Percentiles rank a stretch among this genome's conserved stretches.
These are phyloP conservation scores for Philereme vetulata DNA, from an alignment of 2,888 invertebrate genomes.

Conservation along the genomic window DNA sequence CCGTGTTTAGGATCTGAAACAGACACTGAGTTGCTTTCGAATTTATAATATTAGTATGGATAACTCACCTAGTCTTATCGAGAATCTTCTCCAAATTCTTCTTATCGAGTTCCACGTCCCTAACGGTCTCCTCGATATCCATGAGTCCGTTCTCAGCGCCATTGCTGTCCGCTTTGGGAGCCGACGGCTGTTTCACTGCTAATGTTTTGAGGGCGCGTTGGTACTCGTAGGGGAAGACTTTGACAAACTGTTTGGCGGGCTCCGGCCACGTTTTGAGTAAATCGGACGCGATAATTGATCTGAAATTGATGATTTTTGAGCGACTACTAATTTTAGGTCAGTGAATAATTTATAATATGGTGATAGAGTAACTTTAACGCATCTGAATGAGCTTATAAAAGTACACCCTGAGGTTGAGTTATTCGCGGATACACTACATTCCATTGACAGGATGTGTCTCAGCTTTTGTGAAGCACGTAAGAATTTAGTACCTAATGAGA, in stretches of 20 bases:
- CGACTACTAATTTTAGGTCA: too few relatives aligned
- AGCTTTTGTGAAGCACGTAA: too few relatives aligned
- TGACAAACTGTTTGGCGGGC: constrained; percentile 91
- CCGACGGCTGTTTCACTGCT: constrained; percentile 48
- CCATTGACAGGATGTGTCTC: too few relatives aligned
- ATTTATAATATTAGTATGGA: too few relatives aligned
- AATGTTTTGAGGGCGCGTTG: constrained; percentile 93
- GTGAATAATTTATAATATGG: too few relatives aligned
- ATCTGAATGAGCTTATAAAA: too few relatives aligned
- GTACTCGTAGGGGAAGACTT: constrained; percentile 99
- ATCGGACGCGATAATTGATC: constrained; percentile 91
- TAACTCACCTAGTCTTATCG: constrained; percentile 88
- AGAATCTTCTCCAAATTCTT: constrained; percentile 92
- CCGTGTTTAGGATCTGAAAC: too few relatives aligned
- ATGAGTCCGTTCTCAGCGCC: constrained; percentile 76
- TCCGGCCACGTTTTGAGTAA: constrained; percentile 92
- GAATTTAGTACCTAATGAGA: too few relatives aligned
- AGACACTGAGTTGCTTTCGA: too few relatives aligned
- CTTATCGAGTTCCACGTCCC: constrained; percentile 90
- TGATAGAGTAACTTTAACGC: too few relatives aligned
- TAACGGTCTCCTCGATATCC: constrained; percentile 95
- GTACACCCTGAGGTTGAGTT: too few relatives aligned
- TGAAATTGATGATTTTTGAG: constrained; percentile 35
- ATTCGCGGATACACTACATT: too few relatives aligned
- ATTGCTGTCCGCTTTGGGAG: constrained; percentile 56